Evolutionary conservation across 2,797 vertebrate species (phyloP), one percentile per base, ranked within the genome.

Genomic region (Clarias pachynema): DNA sequence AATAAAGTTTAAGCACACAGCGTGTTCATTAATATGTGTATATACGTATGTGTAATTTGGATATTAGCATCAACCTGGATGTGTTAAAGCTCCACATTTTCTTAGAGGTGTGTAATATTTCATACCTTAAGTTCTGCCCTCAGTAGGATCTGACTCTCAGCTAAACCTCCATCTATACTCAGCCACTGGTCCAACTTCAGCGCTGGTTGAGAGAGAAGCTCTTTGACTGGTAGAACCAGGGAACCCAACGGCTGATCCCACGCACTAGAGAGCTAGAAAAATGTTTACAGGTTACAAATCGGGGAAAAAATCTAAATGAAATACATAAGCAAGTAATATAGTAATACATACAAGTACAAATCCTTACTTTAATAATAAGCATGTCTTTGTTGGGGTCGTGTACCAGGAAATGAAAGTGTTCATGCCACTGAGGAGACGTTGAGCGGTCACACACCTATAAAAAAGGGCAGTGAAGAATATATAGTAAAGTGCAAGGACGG

Each of bases 101-200:
- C 2, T 40, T 5, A 75, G 40, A 44, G 22, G 49, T 63, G 40
- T 65, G 75, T 63, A 14, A 49, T 53, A 20, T 68, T 73, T 75
- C 91, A 93, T 89, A 97, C 97, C 95, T 96, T 96, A 22, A 99
- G 94, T 86, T 97, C 94, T 20, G 93, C 95, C 87, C 95, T 95
- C 87, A 99, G 94, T 0, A 99, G 94, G 89, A 98, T 89, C 90
- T 96, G 96, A 88, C 94, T 96, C 85, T 91, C 85, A 4, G 94
- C 62, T 16, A 80, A 84, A 7, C 95, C 95, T 81, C 93, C 95
- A 79, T 90, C 93, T 90, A 98, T 92, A 0, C 83, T 73, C 56
- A 97, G 94, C 97, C 97, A 98, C 57, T 89, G 91, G 88, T 98
- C 97, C 89, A 97, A 81, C 75, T 94, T 91, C 85, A 98, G 94